phyloP scores from a whole-genome alignment of 2,797 vertebrate genomes.

The Argya squamiceps region DNA sequence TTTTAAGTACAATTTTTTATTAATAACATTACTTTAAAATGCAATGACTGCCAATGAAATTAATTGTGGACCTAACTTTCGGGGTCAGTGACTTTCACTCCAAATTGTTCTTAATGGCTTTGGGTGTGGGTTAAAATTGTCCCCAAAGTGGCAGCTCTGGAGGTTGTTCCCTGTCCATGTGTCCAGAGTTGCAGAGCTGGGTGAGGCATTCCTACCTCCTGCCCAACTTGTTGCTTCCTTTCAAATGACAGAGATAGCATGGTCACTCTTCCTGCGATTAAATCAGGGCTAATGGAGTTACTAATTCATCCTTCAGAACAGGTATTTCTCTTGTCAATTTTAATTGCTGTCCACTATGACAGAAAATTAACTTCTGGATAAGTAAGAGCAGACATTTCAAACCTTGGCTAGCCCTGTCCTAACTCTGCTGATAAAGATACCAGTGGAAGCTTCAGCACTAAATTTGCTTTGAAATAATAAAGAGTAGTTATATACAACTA shows the following conservation, averaged over 20 bases:
- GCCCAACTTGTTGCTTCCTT: background rate
- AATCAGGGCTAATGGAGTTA: background rate
- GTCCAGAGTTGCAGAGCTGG: background rate
- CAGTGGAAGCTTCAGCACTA: background rate
- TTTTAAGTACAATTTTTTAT: background rate
- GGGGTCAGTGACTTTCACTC: background rate
- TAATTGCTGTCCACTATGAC: background rate
- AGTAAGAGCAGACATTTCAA: background rate
- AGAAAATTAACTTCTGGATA: background rate
- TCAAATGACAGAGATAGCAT: background rate
- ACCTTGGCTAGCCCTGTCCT: background rate
- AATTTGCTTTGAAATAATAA: background rate
- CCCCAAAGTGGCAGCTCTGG: background rate
- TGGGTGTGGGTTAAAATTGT: background rate
- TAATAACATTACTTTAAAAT: background rate
- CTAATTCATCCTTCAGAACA: background rate
- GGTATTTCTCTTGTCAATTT: background rate
- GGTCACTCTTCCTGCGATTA: background rate
- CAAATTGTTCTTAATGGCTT: background rate
- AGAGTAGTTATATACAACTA: background rate
- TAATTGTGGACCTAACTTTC: background rate
- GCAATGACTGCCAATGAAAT: background rate
- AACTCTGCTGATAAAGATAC: background rate
- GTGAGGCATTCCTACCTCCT: background rate
- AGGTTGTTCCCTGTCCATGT: background rate